Evolutionary conservation across 1,140 invertebrate species (phyloP), one percentile per base, ranked within the genome.

Genomic region (Diorhabda elongata): DNA sequence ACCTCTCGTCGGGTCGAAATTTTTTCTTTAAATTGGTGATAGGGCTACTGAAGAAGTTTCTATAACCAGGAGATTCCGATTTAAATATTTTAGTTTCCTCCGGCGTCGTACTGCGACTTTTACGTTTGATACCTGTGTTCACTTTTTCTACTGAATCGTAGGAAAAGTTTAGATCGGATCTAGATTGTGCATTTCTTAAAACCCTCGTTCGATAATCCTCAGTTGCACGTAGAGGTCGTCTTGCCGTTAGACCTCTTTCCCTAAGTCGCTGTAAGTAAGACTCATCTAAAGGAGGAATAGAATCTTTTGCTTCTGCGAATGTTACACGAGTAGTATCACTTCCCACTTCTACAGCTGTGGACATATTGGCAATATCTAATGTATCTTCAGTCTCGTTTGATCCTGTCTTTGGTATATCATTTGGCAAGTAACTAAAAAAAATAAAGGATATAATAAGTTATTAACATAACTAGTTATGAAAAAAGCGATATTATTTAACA

Each of bases 71-170:
- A 6, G 70, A 68, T 6, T 77, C 76, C 3, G 44, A 44, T 69
- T 77, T 79, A 26, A 78, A 73, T 44, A 74, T 75, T 65, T 81
- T 81, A 4, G 64, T 56, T 41, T 74, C 73, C 42, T 78, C 76
- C 5, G 77, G 74, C 9, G 76, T 68, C 11, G 64, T 61, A 62
- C 78, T 77, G 4, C 71, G 65, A 47, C 66, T 66, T 61, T 78
- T 79, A 41, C 78, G 73, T 68, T 79, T 79, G 11, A 76, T 64
- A 42, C 73, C 72, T 5, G 69, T 61, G 11, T 72, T 64, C 4
- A 61, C 58, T 8, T 68, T 61, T 57, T 80, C 77, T 5, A 72
- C 45, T 9, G 70, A 68, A 56, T 72, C 67, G 6, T 73, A 61
- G 41, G 69, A 68, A 5, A 67, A 3, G 44, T 71, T 69, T 8